phyloP scores from a whole-genome alignment of 2,113 vertebrate genomes.

The Alethe castanea region DNA sequence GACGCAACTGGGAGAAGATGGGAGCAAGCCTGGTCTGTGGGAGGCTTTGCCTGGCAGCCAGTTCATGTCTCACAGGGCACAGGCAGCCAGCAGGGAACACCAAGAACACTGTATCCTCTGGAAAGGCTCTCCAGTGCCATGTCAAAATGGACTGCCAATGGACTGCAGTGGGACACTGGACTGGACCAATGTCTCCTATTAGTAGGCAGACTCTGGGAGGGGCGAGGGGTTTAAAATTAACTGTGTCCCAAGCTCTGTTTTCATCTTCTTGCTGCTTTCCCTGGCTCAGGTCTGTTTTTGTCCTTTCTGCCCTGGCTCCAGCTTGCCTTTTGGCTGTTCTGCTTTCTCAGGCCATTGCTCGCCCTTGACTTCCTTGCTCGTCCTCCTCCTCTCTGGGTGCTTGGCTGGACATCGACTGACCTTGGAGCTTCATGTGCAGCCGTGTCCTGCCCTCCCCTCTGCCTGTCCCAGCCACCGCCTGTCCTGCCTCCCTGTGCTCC shows the following conservation, averaged over 20 bases:
- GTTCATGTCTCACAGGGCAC: no score
- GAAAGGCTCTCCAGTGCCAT: not conserved
- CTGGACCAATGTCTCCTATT: no score
- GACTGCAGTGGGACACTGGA: not conserved
- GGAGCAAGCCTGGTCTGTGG: no score
- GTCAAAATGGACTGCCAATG: not conserved
- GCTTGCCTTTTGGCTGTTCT: not conserved
- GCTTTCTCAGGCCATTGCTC: not conserved
- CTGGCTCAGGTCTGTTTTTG: no score
- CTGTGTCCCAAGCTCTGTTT: no score
- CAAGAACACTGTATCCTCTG: not conserved
- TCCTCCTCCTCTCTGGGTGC: not conserved
- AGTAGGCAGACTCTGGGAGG: not conserved
- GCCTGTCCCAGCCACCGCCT: no score
- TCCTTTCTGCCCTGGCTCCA: not conserved
- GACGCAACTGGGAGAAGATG: not conserved
- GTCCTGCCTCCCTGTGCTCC: no score
- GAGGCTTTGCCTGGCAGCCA: not conserved
- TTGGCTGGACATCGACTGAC: not conserved
- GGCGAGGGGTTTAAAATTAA: rapidly evolving
- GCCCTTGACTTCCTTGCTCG: not conserved
- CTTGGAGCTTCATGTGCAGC: no score
- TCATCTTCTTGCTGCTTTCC: no score
- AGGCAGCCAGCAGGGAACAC: not conserved
- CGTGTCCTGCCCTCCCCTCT: no score